Evolutionary conservation across 1,140 invertebrate species (phyloP).

Genomic region (Lethrus apterus): DNA sequence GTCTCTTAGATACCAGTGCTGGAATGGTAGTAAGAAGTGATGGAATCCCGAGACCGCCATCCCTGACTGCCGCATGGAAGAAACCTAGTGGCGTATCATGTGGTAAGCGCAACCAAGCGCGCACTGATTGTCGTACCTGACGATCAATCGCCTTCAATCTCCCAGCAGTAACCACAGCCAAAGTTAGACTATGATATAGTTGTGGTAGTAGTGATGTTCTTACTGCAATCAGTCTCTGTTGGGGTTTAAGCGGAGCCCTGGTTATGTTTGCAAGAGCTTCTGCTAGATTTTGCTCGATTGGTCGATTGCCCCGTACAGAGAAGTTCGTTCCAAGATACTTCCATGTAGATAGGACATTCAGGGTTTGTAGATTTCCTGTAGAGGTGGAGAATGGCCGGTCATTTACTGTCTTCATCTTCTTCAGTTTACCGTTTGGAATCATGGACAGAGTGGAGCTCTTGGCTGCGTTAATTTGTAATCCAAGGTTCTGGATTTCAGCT

Average conservation of each 20-base stretch:
- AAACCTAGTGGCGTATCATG: slow-evolving; percentile 32
- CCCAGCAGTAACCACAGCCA: not conserved
- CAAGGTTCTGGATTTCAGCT: not conserved
- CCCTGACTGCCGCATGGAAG: slow-evolving; percentile 35
- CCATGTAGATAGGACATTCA: not conserved
- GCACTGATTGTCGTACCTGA: slow-evolving; percentile 17
- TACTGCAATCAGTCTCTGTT: slow-evolving; percentile 32
- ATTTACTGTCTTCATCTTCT: not conserved
- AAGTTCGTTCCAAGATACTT: not conserved
- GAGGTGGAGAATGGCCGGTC: not conserved
- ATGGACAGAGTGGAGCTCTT: not conserved
- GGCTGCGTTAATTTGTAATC: not conserved
- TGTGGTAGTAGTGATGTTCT: slow-evolving; percentile 29
- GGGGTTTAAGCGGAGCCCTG: too few species aligned
- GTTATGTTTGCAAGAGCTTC: slow-evolving; percentile 22
- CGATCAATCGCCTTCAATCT: not conserved
- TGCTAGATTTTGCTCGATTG: not conserved
- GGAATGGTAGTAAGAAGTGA: slow-evolving; percentile 19
- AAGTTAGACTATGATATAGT: slow-evolving; percentile 26
- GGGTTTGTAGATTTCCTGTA: not conserved
- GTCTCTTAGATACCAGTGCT: slow-evolving; percentile 15
- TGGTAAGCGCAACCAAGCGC: slow-evolving; percentile 34
- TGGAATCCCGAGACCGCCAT: too few species aligned
- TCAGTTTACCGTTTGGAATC: not conserved
- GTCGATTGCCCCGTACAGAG: not conserved